phyloP scores from a whole-genome alignment of 2,797 vertebrate genomes.

The Tiaroga cobitis region DNA sequence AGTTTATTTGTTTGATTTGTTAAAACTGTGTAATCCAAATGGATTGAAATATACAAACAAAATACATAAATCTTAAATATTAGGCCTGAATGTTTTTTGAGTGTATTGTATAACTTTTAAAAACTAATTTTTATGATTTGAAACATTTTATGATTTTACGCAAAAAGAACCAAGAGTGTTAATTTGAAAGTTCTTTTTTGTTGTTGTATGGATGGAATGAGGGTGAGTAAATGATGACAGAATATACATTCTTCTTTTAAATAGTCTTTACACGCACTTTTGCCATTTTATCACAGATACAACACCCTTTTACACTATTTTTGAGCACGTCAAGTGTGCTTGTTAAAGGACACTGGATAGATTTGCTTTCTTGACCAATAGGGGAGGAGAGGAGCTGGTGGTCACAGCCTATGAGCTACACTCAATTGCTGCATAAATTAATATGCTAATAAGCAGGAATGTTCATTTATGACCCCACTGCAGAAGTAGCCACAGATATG shows the following conservation, averaged over 20 bases:
- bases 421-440: constrained; percentile 77
- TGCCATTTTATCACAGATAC: neutral
- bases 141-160: neutral
- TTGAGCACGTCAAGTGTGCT: neutral
- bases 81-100: neutral
- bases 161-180: neutral
- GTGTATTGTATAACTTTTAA: neutral
- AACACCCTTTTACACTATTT: neutral
- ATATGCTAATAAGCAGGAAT: constrained; percentile 81
- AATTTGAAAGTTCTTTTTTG: neutral
- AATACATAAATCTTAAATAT: neutral
- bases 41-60: neutral
- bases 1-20: neutral
- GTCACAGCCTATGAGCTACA: constrained; percentile 71
- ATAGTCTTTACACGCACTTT: neutral
- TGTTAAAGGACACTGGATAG: neutral
- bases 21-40: neutral
- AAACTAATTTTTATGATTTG: too few relatives aligned
- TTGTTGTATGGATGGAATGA: neutral
- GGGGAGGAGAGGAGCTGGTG: constrained; percentile 37
- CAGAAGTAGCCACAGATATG: constrained; percentile 78
- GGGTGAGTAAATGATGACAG: neutral
- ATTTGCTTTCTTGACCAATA: constrained; percentile 31
- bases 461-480: constrained; percentile 73
- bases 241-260: neutral